Evolutionary conservation across 1,140 invertebrate genomes (phyloP).

Genomic region (Pteromalus puparum): DNA sequence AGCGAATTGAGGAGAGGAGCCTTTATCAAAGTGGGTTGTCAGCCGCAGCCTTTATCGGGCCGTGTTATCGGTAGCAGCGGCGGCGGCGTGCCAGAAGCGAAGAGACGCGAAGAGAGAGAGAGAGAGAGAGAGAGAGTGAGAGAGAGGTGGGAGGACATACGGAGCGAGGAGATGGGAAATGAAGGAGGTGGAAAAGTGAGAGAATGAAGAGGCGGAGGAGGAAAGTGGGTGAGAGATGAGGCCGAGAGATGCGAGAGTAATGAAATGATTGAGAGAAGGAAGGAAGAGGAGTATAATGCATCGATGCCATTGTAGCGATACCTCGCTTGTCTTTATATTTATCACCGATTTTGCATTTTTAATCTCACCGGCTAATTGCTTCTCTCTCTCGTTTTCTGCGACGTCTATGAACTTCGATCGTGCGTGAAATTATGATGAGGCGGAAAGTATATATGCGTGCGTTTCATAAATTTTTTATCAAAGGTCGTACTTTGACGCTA

Average conservation of each 20-base stretch:
- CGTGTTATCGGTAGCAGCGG: conserved; percentile 59
- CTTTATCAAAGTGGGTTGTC: conserved; percentile 71
- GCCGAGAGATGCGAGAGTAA: conserved; percentile 7
- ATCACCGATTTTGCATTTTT: no score
- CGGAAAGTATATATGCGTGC: neutral
- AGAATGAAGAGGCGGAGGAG: conserved; percentile 23
- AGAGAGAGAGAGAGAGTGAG: neutral
- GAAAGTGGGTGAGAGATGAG: conserved; percentile 15
- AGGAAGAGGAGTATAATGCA: neutral
- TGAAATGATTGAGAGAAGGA: conserved; percentile 32
- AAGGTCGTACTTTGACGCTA: neutral
- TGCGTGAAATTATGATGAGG: neutral
- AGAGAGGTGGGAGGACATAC: neutral
- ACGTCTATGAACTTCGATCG: no score
- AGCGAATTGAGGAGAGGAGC: conserved; percentile 21
- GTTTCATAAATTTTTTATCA: conserved; percentile 22
- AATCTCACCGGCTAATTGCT: no score
- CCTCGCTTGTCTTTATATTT: no score
- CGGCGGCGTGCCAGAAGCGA: conserved; percentile 40
- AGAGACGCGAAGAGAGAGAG: neutral
- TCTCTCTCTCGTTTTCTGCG: no score
- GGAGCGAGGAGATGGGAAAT: conserved; percentile 20
- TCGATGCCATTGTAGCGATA: neutral
- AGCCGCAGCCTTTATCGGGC: conserved; percentile 67
- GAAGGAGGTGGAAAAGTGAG: conserved; percentile 7